Evolutionary conservation across 2,797 vertebrate species (phyloP), one percentile per base, ranked within the genome.

Genomic region (Danio jaintianensis): DNA sequence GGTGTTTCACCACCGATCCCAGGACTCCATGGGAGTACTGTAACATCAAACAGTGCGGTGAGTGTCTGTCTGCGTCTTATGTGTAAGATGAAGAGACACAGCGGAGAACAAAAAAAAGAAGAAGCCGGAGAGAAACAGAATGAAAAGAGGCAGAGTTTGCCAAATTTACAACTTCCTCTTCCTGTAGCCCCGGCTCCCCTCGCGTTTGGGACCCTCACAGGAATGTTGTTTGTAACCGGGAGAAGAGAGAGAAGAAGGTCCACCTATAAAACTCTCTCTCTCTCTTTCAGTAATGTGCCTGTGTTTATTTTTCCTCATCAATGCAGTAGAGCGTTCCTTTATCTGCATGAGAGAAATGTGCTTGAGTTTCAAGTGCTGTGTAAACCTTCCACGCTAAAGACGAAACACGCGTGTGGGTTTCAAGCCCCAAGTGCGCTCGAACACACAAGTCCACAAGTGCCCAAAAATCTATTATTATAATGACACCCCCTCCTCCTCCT

Each of bases 1-100:
- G 98, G 98, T 99, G 98, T 92, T 98, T 96, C 88, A 99, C 98
- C 88, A 96, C 96, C 81, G 96, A 99, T 93, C 96, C 96, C 87
- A 93, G 95, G 91, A 96, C 93, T 83, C 92, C 90, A 50, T 99
- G 98, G 98, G 98, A 99, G 88, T 99, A 96, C 93, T 99, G 98
- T 91, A 86, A 93, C 94, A 97, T 99, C 96, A 97, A 95, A 96
- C 94, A 89, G 80, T 99, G 98, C 38, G 96, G 98, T 99, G 92
- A 95, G 96, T 94, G 80, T 84, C 87, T 18, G 5, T 79, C 42
- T 11, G 5, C 83, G 75, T 88, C 83, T 89, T 85, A 82, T 80
- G 68, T 82, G 78, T 58, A 70, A 64, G 68, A 71, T 64, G 61
- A 71, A 63, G 66, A 64, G 71, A 75, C 43, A 63, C 78, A 48